Evolutionary conservation across 2,113 vertebrate genomes (phyloP).

Genomic region (Sitta europaea): DNA sequence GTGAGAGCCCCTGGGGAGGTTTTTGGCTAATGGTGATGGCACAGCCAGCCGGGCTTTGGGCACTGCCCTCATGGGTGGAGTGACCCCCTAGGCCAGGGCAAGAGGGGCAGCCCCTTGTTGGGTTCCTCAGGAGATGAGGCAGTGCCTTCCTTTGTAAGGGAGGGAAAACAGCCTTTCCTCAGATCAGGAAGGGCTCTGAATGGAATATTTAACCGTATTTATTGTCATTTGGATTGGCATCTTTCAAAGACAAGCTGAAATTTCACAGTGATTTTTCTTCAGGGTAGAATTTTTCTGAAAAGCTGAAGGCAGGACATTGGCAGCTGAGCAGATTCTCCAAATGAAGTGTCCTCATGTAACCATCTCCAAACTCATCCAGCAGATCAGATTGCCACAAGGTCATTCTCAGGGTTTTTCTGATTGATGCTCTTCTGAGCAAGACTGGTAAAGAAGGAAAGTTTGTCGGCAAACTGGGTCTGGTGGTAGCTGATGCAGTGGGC

Average conservation of each 20-base stretch:
- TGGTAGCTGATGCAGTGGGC: neutral
- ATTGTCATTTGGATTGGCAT: neutral
- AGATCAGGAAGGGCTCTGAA: neutral
- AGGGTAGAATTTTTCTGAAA: neutral
- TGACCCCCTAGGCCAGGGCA: neutral
- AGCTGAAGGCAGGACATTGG: neutral
- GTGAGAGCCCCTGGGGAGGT: neutral
- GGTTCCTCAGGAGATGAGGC: neutral
- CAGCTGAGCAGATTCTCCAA: neutral
- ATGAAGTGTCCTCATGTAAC: neutral
- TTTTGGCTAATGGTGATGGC: neutral
- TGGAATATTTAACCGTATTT: neutral
- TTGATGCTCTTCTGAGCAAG: neutral
- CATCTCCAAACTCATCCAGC: neutral
- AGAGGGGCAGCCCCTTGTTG: accelerated
- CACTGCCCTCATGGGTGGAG: neutral
- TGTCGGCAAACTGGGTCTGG: neutral
- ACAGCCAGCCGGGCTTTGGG: accelerated
- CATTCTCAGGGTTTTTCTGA: neutral
- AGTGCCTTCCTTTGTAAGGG: neutral
- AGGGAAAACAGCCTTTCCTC: neutral
- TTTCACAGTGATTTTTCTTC: neutral
- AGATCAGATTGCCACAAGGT: neutral
- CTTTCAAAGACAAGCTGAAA: neutral
- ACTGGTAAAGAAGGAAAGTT: neutral